phyloP scores from a whole-genome alignment of 2,797 vertebrate species.

The Australoheros facetus region DNA sequence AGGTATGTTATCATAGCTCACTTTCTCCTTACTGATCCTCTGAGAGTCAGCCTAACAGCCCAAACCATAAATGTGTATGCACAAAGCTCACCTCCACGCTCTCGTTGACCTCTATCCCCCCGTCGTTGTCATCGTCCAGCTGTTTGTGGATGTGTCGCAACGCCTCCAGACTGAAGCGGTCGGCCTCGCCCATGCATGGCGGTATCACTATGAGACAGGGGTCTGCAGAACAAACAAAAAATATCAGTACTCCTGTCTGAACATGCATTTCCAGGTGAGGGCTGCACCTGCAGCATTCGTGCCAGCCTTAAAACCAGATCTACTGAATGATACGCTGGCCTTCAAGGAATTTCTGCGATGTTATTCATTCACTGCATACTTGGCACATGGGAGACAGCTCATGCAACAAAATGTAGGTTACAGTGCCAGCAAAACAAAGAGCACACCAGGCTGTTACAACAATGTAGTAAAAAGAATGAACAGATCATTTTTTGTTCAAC shows the following conservation, averaged over 20 bases:
- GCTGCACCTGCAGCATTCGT: not conserved
- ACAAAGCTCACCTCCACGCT: slow-evolving; percentile 91
- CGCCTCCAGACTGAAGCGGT: slow-evolving; percentile 94
- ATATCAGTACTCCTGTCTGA: not conserved
- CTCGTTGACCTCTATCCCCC: slow-evolving; percentile 97
- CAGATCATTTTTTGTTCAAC: not conserved
- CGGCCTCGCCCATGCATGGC: slow-evolving; percentile 91
- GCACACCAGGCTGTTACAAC: not conserved
- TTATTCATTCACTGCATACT: not conserved
- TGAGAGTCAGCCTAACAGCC: not conserved
- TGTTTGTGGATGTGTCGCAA: slow-evolving; percentile 97
- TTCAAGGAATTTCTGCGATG: not conserved
- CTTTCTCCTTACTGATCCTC: not conserved
- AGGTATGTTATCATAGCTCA: not conserved
- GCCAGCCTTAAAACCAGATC: not conserved
- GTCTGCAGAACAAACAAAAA: slow-evolving; percentile 74
- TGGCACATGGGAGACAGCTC: not conserved
- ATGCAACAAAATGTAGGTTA: not conserved
- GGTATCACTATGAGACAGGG: slow-evolving; percentile 89
- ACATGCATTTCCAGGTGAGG: not conserved
- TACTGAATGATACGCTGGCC: not conserved
- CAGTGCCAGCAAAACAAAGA: not conserved
- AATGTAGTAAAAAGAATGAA: not conserved
- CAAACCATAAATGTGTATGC: not conserved
- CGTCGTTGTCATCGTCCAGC: slow-evolving; percentile 98